phyloP scores from a whole-genome alignment of 2,797 vertebrate genomes.

The Sebastes wilsoni region DNA sequence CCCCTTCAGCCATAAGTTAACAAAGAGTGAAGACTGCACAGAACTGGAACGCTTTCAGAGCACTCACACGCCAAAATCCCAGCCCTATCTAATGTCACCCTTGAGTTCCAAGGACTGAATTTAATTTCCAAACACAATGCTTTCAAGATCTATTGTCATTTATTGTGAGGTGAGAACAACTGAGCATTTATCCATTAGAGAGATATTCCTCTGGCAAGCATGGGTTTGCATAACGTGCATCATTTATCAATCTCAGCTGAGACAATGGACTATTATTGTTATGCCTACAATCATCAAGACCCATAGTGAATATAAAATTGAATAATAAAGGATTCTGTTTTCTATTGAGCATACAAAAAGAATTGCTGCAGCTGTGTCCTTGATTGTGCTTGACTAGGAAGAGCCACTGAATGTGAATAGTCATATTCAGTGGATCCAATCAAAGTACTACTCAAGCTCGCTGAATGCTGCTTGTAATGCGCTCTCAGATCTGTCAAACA shows the following conservation, averaged over 20 bases:
- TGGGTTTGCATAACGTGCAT: background rate
- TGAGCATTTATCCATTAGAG: constrained; percentile 2
- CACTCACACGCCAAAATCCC: background rate
- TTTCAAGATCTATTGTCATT: background rate
- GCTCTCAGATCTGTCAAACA: too few species aligned
- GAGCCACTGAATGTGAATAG: constrained; percentile 5
- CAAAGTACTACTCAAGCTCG: background rate
- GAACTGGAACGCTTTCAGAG: background rate
- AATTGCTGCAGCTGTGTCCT: constrained; percentile 14
- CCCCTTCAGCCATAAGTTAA: constrained; percentile 16
- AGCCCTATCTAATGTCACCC: background rate
- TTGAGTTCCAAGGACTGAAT: background rate
- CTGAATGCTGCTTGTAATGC: background rate
- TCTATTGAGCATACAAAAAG: background rate
- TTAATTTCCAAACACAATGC: constrained; percentile 10
- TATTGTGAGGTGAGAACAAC: background rate
- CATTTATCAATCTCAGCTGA: constrained; percentile 10
- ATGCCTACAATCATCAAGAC: constrained; percentile 4
- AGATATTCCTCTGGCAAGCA: background rate
- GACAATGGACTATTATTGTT: constrained; percentile 17
- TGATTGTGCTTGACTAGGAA: constrained; percentile 2
- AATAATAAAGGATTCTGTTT: constrained; percentile 21
- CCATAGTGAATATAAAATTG: constrained; percentile 1
- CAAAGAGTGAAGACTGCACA: constrained; percentile 9
- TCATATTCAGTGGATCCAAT: background rate